Conservation (phyloP, 1,140 invertebrate species). For the Diorhabda elongata region DNA sequence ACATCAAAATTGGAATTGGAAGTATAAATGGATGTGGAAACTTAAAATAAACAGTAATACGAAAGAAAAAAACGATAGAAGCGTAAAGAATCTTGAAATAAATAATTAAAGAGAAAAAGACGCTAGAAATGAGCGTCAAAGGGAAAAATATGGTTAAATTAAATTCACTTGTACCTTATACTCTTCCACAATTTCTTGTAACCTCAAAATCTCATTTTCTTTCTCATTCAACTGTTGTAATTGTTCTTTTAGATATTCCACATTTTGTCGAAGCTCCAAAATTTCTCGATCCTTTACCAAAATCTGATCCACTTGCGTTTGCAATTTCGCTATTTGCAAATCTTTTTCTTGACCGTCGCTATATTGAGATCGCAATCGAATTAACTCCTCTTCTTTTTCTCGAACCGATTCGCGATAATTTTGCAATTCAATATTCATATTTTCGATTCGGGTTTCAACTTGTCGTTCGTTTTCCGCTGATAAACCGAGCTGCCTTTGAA, state of each 20-base stretch:
- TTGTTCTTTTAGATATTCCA: slow-evolving; percentile 21
- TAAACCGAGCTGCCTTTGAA: slow-evolving; percentile 25
- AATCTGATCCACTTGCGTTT: slow-evolving; percentile 19
- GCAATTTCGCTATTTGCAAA: slow-evolving; percentile 43
- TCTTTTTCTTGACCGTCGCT: slow-evolving; percentile 49
- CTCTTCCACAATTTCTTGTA: slow-evolving; percentile 7
- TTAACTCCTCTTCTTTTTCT: slow-evolving; percentile 53
- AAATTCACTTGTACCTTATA: slow-evolving; percentile 10
- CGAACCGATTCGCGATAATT: slow-evolving; percentile 32
- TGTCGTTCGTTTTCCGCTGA: slow-evolving; percentile 16
- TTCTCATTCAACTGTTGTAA: slow-evolving; percentile 47
- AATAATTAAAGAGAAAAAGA: too few relatives aligned
- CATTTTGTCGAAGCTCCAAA: slow-evolving; percentile 8
- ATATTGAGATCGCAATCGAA: slow-evolving; percentile 26
- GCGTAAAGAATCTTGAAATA: too few relatives aligned
- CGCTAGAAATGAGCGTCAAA: too few relatives aligned
- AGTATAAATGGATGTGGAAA: too few relatives aligned
- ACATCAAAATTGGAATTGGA: too few relatives aligned
- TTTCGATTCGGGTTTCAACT: slow-evolving; percentile 8
- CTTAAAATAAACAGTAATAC: too few relatives aligned
- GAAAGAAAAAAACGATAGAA: too few relatives aligned
- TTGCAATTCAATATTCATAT: slow-evolving; percentile 29
- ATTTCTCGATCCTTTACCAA: slow-evolving; percentile 24
- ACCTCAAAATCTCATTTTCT: slow-evolving; percentile 47
- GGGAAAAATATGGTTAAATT: too few relatives aligned